Evolutionary conservation across 2,888 invertebrate genomes (phyloP), one percentile per base, ranked within the genome.

Genomic region (Anaspis maculata): DNA sequence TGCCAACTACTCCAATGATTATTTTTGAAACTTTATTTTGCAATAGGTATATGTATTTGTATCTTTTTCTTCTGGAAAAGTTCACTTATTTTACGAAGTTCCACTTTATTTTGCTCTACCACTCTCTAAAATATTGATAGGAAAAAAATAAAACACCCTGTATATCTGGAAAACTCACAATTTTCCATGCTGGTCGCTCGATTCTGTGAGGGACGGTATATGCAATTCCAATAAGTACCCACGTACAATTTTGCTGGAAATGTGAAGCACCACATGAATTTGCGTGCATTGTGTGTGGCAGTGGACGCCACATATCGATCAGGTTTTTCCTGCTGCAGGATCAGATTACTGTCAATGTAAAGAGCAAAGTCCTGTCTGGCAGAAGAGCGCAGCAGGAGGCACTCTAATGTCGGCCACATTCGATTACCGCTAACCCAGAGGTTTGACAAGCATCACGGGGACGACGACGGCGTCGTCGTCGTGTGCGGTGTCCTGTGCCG

Each of bases 321-420:
- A 33, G 38, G 36, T 42, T 42, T 41, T 41, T 41, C 38, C 32
- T 39, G 44, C 32, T 31, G 34, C 42, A 41, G 48, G 40, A 47
- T 48, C 45, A 49, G 53, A 51, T 53, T 53, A 53, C 41, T 48
- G 48, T 49, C 49, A 46, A 43, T 49, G 51, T 45, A 53, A 53
- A 53, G 48, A 53, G 53, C 53, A 52, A 51, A 53, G 46, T 48
- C 49, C 48, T 53, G 53, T 53, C 46, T 34, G 32, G 32, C 31
- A 42, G 41, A 40, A 44, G 19, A 15, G 16, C 34, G 24, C 39
- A 32, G 39, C 34, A 35, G 35, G 39, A 44, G 39, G 42, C 42
- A 36, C 38, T 39, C 42, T 28, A 34, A 38, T 40, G 44, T 41
- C 42, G 39, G 49, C 47, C 48, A 47, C 46, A 51, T 50, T 51